A percentile compares a stretch with the other conserved stretches of the same genome.
phyloP scores from a whole-genome alignment of 2,888 invertebrate species.

The Sphinx pinastri region DNA sequence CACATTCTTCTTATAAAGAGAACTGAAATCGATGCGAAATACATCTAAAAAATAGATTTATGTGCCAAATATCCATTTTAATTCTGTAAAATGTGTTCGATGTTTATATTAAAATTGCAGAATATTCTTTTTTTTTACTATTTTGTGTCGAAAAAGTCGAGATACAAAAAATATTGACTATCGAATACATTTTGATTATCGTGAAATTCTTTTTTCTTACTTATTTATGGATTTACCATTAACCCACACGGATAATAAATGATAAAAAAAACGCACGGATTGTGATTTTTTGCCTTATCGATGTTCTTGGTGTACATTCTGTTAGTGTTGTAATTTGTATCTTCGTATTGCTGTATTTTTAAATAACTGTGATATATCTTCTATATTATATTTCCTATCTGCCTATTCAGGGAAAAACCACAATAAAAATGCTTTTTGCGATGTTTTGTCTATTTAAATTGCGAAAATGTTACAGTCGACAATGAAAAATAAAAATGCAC shows the following conservation, averaged over 20 bases:
- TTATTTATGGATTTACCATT: not conserved
- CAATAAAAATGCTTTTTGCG: too few relatives aligned
- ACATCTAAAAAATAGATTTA: constrained; percentile 30
- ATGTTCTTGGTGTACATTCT: constrained; percentile 57
- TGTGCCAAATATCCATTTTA: constrained; percentile 28
- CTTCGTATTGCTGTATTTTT: constrained; percentile 40
- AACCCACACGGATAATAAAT: constrained; percentile 14
- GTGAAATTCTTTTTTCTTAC: not conserved
- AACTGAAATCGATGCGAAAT: constrained; percentile 20
- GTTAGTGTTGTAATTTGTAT: constrained; percentile 45
- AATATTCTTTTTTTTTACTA: not conserved
- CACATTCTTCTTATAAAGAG: constrained; percentile 18
- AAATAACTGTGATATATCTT: too few relatives aligned
- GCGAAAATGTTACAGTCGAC: too few relatives aligned
- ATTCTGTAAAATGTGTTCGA: not conserved
- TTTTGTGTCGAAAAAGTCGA: not conserved
- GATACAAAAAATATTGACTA: not conserved
- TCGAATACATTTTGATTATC: not conserved
- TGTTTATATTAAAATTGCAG: not conserved
- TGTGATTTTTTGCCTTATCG: constrained; percentile 69
- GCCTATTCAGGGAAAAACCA: too few relatives aligned
- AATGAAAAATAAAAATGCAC: too few relatives aligned
- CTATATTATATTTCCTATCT: too few relatives aligned
- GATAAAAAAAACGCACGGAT: constrained; percentile 56
- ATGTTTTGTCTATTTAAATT: too few relatives aligned